Evolutionary conservation across 1,140 invertebrate species (phyloP).

Genomic region (Microvelia longipes): DNA sequence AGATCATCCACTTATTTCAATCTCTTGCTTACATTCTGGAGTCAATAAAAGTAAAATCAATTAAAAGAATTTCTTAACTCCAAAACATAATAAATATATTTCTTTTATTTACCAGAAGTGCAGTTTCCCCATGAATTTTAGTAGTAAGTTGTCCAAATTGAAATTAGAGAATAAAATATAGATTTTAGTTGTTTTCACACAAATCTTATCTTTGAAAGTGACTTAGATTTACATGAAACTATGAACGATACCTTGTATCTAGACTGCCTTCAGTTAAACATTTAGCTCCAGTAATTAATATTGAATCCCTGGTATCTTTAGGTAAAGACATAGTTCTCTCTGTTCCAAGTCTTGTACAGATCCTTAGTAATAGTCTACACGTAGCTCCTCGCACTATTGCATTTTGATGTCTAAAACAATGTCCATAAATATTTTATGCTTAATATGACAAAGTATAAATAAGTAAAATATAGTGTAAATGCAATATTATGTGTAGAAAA

Average conservation of each 20-base stretch:
- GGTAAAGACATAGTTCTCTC: conserved; percentile 53
- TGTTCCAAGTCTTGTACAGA: conserved; percentile 51
- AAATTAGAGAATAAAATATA: too few relatives aligned
- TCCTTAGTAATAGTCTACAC: conserved; percentile 53
- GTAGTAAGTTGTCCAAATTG: too few relatives aligned
- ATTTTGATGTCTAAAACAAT: conserved; percentile 73
- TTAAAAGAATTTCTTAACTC: too few relatives aligned
- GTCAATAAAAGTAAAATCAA: background rate
- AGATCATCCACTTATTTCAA: background rate
- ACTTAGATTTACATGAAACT: background rate
- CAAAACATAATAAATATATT: too few relatives aligned
- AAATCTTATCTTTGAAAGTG: background rate
- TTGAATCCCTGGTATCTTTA: conserved; percentile 60
- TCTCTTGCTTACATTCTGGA: background rate
- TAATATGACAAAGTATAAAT: too few relatives aligned
- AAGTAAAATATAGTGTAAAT: too few relatives aligned
- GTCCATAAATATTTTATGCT: too few relatives aligned
- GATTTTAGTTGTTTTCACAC: too few relatives aligned
- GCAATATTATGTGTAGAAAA: too few relatives aligned
- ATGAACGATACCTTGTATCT: conserved; percentile 46
- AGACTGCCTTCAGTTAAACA: conserved; percentile 71
- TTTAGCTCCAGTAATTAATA: conserved; percentile 63
- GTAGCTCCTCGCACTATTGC: conserved; percentile 63
- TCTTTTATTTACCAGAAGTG: too few relatives aligned
- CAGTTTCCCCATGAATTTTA: too few relatives aligned